These are phyloP conservation scores for Eulemur macaco DNA, from an alignment of 2,113 vertebrate genomes.

Conservation along the genomic window DNA sequence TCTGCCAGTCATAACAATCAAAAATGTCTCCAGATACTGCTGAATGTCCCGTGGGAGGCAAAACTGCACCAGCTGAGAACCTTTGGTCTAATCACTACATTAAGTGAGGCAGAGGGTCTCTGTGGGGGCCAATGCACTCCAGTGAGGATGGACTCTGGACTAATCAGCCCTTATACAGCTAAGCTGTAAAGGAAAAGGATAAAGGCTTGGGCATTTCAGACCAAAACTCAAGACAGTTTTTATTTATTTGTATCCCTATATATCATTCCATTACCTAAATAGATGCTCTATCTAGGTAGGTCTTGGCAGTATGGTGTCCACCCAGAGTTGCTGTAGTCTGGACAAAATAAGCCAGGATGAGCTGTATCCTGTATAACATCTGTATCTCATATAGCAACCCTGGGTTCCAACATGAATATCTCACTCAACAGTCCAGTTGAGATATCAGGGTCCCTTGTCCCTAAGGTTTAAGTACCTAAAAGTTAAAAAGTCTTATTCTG, in stretches of 20 bases:
- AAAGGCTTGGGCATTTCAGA: not conserved
- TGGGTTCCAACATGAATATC: not conserved
- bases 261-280: conserved; percentile 28
- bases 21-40: not conserved
- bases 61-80: not conserved
- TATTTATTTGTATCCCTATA: not conserved
- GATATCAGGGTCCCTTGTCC: not conserved
- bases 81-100: not conserved
- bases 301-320: not conserved
- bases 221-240: conserved; percentile 6
- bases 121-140: not conserved
- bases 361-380: not conserved
- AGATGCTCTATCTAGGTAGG: not conserved
- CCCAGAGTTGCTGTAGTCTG: not conserved
- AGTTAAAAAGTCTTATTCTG: not conserved
- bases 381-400: not conserved
- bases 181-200: not conserved
- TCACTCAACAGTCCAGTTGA: not conserved
- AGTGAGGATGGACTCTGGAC: not conserved
- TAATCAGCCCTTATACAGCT: not conserved
- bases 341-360: not conserved
- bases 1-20: not conserved
- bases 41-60: not conserved
- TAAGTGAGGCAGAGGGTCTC: not conserved
- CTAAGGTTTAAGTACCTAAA: conserved; percentile 25